Evolutionary conservation across 1,140 invertebrate genomes (phyloP), one percentile per base, ranked within the genome.

Genomic region (Leucophenga varia): DNA sequence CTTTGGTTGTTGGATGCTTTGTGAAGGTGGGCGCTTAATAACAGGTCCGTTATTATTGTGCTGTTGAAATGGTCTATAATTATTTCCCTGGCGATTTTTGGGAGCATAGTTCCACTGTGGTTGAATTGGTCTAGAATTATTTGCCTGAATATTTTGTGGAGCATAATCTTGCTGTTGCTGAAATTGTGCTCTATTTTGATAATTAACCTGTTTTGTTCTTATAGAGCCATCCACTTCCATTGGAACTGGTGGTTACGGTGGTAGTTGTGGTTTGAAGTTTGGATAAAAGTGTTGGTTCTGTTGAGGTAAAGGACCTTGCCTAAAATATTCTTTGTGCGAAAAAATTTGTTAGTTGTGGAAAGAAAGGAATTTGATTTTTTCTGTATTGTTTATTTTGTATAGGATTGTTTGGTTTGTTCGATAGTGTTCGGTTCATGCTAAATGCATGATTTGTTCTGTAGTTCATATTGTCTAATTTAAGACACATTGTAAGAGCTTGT

Each of bases 401-500:
- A 17, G 9, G 32, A 22, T 13, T 34, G 16, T 18, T 30, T 43
- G 41, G 22, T 43, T n/a, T 17, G 17, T 16, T 30, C 8, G 16
- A 2, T 43, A 10, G 41, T 13, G 10, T 30, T 13, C 6, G 14
- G 8, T 45, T 14, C 20, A 13, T n/a, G 17, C 40, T 47, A 12
- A 32, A 7, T 6, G 46, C 31, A 35, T 41, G 18, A 14, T 41
- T 18, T 18, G 28, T 12, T 31, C 38, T 31, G n/a, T 12, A 40
- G 31, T 30, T 41, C 32, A 28, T 19, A 17, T 48, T 48, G 8
- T 41, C 22, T 2, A 48, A 12, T 42, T 41, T 48, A 2, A 48
- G 18, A 19, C 46, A 48, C 8, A 41, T 12, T 6, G 40, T 37
- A 2, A 48, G 20, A 14, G 46, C 46, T 19, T 40, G 19, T 10